Conservation (phyloP, 1,140 invertebrate species). For the Vollenhovia emeryi region DNA sequence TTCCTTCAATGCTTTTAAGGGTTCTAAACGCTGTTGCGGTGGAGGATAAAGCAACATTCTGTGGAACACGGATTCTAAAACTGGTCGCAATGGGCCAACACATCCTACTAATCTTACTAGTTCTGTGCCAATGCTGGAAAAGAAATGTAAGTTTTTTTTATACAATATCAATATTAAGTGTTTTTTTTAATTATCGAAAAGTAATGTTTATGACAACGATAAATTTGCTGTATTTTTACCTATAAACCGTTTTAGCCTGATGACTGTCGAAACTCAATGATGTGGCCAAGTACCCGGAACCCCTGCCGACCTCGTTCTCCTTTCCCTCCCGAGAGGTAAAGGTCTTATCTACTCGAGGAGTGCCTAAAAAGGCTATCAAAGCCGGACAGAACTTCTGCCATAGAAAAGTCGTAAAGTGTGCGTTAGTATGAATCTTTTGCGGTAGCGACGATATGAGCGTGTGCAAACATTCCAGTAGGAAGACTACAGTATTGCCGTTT, state of each 20-base stretch:
- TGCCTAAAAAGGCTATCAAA: slow-evolving; percentile 94
- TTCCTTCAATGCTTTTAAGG: slow-evolving; percentile 92
- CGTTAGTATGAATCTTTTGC: slow-evolving; percentile 92
- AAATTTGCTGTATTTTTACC: slow-evolving; percentile 84
- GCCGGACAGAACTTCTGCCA: slow-evolving; percentile 97
- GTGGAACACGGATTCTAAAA: slow-evolving; percentile 96
- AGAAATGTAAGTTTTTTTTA: slow-evolving; percentile 2
- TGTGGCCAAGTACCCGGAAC: slow-evolving; percentile 90
- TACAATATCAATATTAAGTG: neutral
- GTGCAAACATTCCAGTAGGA: slow-evolving; percentile 94
- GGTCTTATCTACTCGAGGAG: slow-evolving; percentile 91
- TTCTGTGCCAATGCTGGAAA: slow-evolving; percentile 93
- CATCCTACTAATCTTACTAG: slow-evolving; percentile 94
- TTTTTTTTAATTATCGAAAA: neutral
- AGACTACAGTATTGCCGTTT: slow-evolving; percentile 89
- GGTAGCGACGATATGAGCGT: slow-evolving; percentile 94
- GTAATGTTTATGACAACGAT: neutral
- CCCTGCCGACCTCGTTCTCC: slow-evolving; percentile 88
- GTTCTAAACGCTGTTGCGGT: slow-evolving; percentile 93
- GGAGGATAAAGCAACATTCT: slow-evolving; percentile 95
- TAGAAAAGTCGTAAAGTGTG: slow-evolving; percentile 93
- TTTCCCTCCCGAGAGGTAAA: slow-evolving; percentile 89
- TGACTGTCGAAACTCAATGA: slow-evolving; percentile 91
- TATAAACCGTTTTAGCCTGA: slow-evolving; percentile 94
- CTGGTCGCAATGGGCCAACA: slow-evolving; percentile 93